Percentiles rank a stretch among this genome's conserved stretches.
phyloP scores from a whole-genome alignment of 2,113 vertebrate genomes.

The Propithecus coquereli region DNA sequence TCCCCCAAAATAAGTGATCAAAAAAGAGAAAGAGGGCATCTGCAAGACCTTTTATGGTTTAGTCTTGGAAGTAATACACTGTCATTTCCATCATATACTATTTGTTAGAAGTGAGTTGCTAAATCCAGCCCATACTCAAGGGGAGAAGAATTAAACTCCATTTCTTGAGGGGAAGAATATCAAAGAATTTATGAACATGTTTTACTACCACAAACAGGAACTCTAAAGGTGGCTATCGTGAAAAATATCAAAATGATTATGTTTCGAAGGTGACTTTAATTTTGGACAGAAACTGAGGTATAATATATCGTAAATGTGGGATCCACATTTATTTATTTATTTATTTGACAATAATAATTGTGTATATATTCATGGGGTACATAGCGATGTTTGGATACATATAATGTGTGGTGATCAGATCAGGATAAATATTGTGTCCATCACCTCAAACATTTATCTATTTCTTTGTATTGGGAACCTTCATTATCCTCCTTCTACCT shows the following conservation, averaged over 20 bases:
- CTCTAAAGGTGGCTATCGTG: neutral
- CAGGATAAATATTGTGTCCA: too few relatives aligned
- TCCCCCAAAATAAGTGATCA: neutral
- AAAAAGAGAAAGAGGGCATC: neutral
- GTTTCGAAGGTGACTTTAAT: constrained; percentile 17
- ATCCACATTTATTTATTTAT: neutral
- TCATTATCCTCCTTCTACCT: too few relatives aligned
- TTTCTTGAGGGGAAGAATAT: neutral
- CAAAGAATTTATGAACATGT: neutral
- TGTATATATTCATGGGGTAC: too few relatives aligned
- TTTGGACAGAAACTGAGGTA: neutral
- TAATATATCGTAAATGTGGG: neutral
- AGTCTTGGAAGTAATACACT: neutral
- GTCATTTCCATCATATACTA: neutral
- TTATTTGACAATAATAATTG: too few relatives aligned
- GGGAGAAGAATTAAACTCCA: neutral
- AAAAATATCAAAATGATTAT: constrained; percentile 18
- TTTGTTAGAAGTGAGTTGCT: neutral
- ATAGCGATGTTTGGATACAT: too few relatives aligned
- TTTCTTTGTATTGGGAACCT: too few relatives aligned
- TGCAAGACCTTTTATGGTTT: neutral
- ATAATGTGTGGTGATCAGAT: too few relatives aligned
- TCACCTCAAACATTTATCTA: too few relatives aligned
- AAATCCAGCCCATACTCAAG: neutral
- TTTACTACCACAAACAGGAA: neutral